Conservation (phyloP, 2,797 vertebrate species). For the Macropus fuliginosus region DNA sequence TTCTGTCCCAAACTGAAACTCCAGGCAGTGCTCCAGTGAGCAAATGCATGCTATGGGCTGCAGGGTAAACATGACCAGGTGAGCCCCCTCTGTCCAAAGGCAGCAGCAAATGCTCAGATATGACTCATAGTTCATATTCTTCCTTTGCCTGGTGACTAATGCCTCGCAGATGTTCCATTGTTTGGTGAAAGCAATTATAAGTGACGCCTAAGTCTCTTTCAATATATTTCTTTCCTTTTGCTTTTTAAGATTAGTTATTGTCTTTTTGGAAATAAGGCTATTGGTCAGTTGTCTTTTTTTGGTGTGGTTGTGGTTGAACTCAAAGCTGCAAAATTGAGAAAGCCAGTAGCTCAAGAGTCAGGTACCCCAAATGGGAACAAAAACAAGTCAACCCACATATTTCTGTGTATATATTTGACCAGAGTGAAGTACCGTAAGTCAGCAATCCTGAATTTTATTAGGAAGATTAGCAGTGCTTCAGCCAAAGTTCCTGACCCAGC, state of each 20-base stretch:
- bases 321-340: constrained; percentile 10
- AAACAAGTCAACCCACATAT: background rate
- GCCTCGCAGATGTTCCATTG: constrained; percentile 68
- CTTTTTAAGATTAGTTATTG: constrained; percentile 51
- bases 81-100: constrained; percentile 49
- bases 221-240: constrained; percentile 53
- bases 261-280: constrained; percentile 51
- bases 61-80: constrained; percentile 16
- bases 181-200: constrained; percentile 62
- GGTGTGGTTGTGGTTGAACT: constrained; percentile 41
- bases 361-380: constrained; percentile 50
- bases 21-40: background rate
- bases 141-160: constrained; percentile 71
- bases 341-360: constrained; percentile 49
- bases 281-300: constrained; percentile 6
- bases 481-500: background rate
- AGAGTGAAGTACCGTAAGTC: background rate
- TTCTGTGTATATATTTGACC: background rate
- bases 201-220: constrained; percentile 63
- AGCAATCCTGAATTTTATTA: background rate
- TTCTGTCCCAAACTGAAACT: constrained; percentile 41
- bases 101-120: constrained; percentile 47
- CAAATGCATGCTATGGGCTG: background rate
- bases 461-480: background rate
- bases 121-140: constrained; percentile 78